Evolutionary conservation across 37 sponge, comb jelly and placozoan genomes (phyloP).

Genomic region (Cladorhizidae sp.): DNA sequence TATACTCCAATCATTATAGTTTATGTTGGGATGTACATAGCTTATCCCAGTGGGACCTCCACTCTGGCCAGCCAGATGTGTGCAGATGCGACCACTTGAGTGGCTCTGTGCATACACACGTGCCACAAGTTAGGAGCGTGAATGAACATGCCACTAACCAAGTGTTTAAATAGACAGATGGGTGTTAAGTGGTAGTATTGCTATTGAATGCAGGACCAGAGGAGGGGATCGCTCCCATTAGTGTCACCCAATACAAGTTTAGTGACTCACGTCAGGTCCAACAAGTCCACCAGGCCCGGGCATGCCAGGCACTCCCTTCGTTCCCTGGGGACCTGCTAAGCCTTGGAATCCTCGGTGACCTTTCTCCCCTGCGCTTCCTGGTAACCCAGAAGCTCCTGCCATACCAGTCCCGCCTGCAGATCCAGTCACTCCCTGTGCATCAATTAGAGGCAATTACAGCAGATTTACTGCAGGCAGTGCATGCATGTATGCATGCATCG

Average conservation of each 20-base stretch:
- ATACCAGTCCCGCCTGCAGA: constrained; percentile 34
- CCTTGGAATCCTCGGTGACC: constrained; percentile 47
- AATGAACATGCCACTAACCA: no score
- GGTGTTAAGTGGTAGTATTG: no score
- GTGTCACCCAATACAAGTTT: constrained; percentile 22
- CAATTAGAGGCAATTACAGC: background rate
- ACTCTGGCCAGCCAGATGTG: no score
- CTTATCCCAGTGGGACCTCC: no score
- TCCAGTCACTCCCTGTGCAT: constrained; percentile 40
- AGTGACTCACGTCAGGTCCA: constrained; percentile 19
- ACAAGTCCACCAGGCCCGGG: constrained; percentile 15
- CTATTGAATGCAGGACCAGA: background rate
- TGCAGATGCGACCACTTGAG: no score
- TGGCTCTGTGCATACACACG: no score
- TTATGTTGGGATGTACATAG: no score
- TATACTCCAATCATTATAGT: no score
- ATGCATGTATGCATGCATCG: no score
- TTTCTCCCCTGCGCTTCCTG: constrained; percentile 35
- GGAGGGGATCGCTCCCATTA: constrained; percentile 11
- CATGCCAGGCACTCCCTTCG: constrained; percentile 25
- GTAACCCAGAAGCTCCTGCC: constrained; percentile 42
- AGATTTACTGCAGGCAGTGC: no score
- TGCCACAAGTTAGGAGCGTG: no score
- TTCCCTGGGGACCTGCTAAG: constrained; percentile 2
- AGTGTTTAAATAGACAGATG: no score